Evolutionary conservation across 2,888 invertebrate genomes (phyloP), one percentile per base, ranked within the genome.

Genomic region (Pediacus dermestoides): DNA sequence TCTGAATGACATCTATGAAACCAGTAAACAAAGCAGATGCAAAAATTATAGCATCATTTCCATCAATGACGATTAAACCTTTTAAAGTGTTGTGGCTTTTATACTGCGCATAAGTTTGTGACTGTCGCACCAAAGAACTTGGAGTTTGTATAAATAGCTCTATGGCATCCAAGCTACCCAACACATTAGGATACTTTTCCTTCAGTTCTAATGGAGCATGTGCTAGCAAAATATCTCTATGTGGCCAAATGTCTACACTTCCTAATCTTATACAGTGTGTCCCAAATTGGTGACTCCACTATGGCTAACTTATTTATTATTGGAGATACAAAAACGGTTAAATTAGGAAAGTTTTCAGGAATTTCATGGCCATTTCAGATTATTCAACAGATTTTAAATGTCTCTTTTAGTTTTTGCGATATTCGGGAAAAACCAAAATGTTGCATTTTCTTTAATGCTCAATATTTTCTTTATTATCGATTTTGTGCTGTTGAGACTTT

Each of bases 21-120:
- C 28, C 28, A 28, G 28, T 28, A 28, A 10, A 28, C 4, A 28
- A 11, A 3, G 28, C 9, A 4, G 28, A 28, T 13, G n/a, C 13
- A 28, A 28, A 28, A 9, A 28, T 28, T 4, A 28, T 28, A 4
- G 10, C 12, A 12, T 13, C 28, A 28, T 28, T 28, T 13, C 28
- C 12, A 28, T 28, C 28, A 9, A 28, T 13, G 13, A 14, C 10
- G 13, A 28, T 14, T 12, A 28, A 3, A 4, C 28, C 28, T 28
- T 28, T 28, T 4, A 28, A 3, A 6, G 28, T 28, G n/a, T 28
- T 28, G 11, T 28, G 12, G 3, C 15, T 12, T 4, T 28, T 28
- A 9, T 28, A 28, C 13, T 28, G 28, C 4, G 28, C 9, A 28
- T 10, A 28, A 11, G 28, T 28, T 8, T 28, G 28, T 9, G 28